Evolutionary conservation across 1,140 invertebrate species (phyloP), one percentile per base, ranked within the genome.

Genomic region (Orius insidiosus): DNA sequence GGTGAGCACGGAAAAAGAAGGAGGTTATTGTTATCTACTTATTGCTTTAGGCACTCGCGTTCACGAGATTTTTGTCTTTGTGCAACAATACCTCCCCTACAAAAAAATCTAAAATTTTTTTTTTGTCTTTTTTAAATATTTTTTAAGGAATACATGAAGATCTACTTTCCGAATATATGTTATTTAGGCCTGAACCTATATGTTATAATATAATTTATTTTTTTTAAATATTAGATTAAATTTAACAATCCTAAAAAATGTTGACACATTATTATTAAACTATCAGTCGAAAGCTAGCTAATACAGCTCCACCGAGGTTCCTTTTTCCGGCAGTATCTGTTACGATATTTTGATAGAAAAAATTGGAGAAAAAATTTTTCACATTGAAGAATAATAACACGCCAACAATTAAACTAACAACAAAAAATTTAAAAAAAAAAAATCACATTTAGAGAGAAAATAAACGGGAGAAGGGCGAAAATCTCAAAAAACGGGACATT

Each of bases 181-280:
- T 55, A 55, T 53, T 56, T 56, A 56, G 55, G 55, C 55, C 55
- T 54, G 53, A 43, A 56, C 55, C 53, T 53, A 53, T 54, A 45
- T 46, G n/a, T 32, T 32, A 31, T 44, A 31, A 31, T 49, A 19
- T 40, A 11, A 6, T 43, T 7, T 5, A 40, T 43, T 50, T 40
- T 52, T 40, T 49, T 49, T 50, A 48, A 47, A 49, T 52, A 51
- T 46, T 48, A 46, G 45, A 51, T 52, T 50, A 52, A 49, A 50
- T 52, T 53, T 51, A 56, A 56, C 55, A 54, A 54, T 50, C 41
- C 51, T 54, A 54, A 53, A 52, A 47, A 53, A 48, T 51, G 47
- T 53, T 51, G 53, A 54, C 53, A 54, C 53, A 46, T 50, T 46
- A 33, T 49, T 49, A 52, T 52, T 49, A 52, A 43, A 42, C 47